Evolutionary conservation across 2,113 vertebrate genomes (phyloP).

Genomic region (Rhinolophus sinicus): DNA sequence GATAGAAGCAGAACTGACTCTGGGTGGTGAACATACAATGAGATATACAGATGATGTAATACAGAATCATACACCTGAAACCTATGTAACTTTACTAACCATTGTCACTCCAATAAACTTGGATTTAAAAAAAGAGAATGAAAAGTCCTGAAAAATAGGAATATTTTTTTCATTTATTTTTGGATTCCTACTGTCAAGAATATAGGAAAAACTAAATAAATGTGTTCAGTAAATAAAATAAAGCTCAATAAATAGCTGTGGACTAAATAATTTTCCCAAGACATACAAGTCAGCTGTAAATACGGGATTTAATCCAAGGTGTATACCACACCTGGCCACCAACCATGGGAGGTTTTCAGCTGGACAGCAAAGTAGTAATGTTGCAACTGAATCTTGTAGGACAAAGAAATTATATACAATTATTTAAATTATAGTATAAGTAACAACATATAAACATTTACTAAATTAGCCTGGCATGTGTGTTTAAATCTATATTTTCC

Average conservation of each 20-base stretch:
- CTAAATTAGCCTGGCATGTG: not conserved
- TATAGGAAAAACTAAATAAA: constrained; percentile 2
- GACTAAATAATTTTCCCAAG: not conserved
- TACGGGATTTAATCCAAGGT: not conserved
- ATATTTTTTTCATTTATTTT: not conserved
- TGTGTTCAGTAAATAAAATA: not conserved
- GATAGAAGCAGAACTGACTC: no score
- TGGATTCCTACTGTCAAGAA: not conserved
- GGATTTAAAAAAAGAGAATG: not conserved
- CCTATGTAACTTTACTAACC: no score
- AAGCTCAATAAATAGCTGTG: not conserved
- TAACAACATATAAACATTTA: not conserved
- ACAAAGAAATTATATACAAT: not conserved
- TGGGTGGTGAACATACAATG: no score
- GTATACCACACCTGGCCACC: not conserved
- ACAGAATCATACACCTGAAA: no score
- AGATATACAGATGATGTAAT: no score
- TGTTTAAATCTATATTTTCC: not conserved
- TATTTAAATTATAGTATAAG: not conserved
- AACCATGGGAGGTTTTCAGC: not conserved
- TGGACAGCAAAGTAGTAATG: not conserved
- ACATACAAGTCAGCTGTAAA: not conserved
- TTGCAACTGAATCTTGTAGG: not conserved
- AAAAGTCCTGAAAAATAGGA: not conserved
- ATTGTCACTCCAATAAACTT: no score